Conservation (phyloP, 2,888 invertebrate genomes). For the Rhingia campestris region DNA sequence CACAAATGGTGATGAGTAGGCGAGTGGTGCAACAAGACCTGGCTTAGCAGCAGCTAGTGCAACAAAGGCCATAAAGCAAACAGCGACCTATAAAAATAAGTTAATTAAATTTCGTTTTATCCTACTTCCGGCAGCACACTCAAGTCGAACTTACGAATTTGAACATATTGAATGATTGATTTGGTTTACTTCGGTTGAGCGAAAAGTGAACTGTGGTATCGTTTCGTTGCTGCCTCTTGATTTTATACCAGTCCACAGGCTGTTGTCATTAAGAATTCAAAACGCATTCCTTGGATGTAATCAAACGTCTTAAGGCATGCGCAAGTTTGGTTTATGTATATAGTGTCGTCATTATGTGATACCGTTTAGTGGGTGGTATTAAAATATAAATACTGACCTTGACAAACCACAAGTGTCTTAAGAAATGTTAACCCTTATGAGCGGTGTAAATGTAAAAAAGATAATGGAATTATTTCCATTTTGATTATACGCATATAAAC, state of each 20-base stretch:
- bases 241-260: constrained; percentile 50
- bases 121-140: background rate
- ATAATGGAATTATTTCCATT: too few relatives aligned
- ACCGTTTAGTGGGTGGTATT: too few relatives aligned
- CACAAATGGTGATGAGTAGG: constrained; percentile 69
- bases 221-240: constrained; percentile 28
- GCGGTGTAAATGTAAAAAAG: too few relatives aligned
- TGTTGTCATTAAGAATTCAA: constrained; percentile 49
- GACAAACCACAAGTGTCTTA: too few relatives aligned
- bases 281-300: constrained; percentile 38
- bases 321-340: too few relatives aligned
- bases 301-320: constrained; percentile 47
- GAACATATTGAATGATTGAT: constrained; percentile 66
- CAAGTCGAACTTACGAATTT: constrained; percentile 60
- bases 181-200: constrained; percentile 62
- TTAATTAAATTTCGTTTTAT: constrained; percentile 16
- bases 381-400: too few relatives aligned
- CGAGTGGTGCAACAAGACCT: constrained; percentile 75
- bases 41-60: constrained; percentile 73
- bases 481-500: too few relatives aligned
- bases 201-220: constrained; percentile 61
- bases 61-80: constrained; percentile 70
- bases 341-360: too few relatives aligned
- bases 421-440: too few relatives aligned
- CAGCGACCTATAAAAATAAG: constrained; percentile 43